Base-by-base conservation (phyloP, 2,113 vertebrate species). In the Erpornis zantholeuca region DNA sequence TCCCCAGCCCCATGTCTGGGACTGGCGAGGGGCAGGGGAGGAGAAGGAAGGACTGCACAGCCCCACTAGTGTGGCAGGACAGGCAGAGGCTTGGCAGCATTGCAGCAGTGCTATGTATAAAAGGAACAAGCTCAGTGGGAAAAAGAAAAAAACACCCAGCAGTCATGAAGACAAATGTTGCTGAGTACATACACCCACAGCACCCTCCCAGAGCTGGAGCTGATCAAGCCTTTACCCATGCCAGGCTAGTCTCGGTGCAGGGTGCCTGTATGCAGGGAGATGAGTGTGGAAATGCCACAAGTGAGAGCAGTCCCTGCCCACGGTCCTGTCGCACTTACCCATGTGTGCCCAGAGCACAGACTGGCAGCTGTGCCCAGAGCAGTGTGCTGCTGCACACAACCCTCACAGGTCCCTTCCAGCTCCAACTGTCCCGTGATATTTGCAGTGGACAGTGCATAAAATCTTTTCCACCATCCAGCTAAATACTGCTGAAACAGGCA, bases 221-320 rank as follows among this genome's bases (percentile, higher is more conserved):
- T 49, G 75, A 77, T 23, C 36, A 6, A 90, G 56, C 33, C 73
- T 38, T 49, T 54, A 50, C 54, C 64, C 52, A 4, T 7, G 44
- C 24, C 70, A 47, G 70, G 35, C 18, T 0, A 7, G 24, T 17
- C 28, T 28, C 1, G 0, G 49, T 13, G 63, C 11, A 1, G 53
- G 35, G 22, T 60, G 56, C 7, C 3, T 12, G 69, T 10, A 21
- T n/a, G 68, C 4, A 4, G 42, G 44, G 33, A 63, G 23, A 24
- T 1, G 61, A 80, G 42, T 10, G 57, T 11, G 57, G 38, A 27
- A 86, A 77, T 11, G 61, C 22, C n/a, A 40, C 63, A 5, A 6
- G 50, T 1, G 3, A 70, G 69, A 45, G 27, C 27, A 49, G 49
- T 2, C 28, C 42, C 52, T 66, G 45, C 65, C 52, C 52, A 29